Base-by-base conservation (phyloP, 2,797 vertebrate species). In the Pangasius macronema region DNA sequence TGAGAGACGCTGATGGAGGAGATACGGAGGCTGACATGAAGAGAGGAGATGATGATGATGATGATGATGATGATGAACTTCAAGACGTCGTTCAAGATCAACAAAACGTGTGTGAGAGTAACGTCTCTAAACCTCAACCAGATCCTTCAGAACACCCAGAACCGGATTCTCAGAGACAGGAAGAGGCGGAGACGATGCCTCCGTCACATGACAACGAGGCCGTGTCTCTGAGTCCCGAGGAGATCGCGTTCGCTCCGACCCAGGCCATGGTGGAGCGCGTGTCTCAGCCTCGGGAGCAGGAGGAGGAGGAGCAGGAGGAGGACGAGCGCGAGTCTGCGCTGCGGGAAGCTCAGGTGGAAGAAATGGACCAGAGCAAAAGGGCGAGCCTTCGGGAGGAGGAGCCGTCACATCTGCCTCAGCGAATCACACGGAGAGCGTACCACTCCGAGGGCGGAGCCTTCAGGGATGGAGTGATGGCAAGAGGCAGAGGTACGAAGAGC, bases 391-490 rank as follows among this genome's bases (percentile, higher is more conserved):
- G 27, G 3, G 72, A 30, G 5, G 72, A 77, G 13, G 14, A 55
- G n/a, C 55, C 57, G 14, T 85, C 91, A 9, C 22, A 3, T 0
- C 14, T 83, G n/a, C 3, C 16, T 18, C 91, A 93, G 67, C 90
- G 87, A 73, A 86, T 94, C 83, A 90, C 81, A 68, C 82, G 77
- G 59, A 92, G 93, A 91, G 89, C 91, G 81, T 87, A 87, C 85
- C 85, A 36, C 67, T 95, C 94, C 6, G 92, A 91, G 33, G 92
- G 90, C 4, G 82, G 87, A 27, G 75, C 89, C 5, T 36, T 90
- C 30, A 9, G 87, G 46, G 68, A 88, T 5, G 82, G 11, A 33
- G 30, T 90, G 30, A 33, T 5, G 49, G 86, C 76, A 24, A 67
- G 55, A 73, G 88, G 39, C 3, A 88, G 87, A 61, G 91, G 90